phyloP scores from a whole-genome alignment of 2,113 vertebrate species.

The Meriones unguiculatus region DNA sequence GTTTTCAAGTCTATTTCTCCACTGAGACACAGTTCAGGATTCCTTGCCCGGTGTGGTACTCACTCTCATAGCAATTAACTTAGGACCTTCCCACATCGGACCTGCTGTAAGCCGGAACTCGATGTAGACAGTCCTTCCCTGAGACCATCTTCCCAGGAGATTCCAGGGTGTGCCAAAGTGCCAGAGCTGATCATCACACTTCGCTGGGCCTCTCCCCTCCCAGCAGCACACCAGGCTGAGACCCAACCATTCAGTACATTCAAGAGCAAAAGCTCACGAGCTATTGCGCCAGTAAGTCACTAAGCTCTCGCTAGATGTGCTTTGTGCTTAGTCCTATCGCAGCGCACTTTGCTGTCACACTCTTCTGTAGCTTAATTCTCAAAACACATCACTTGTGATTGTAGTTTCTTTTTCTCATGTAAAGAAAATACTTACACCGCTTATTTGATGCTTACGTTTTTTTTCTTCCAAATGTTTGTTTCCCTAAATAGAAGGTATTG shows the following conservation, averaged over 20 bases:
- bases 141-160: background rate
- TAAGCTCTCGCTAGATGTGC: background rate
- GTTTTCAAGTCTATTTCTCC: background rate
- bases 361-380: background rate
- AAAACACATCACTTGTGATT: background rate
- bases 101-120: background rate
- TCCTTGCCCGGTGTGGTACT: background rate
- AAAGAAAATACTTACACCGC: background rate
- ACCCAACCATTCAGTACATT: background rate
- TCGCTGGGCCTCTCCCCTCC: background rate
- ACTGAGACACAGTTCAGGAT: background rate
- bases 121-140: background rate
- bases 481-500: background rate
- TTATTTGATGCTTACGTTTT: background rate
- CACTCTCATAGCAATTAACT: too few species aligned
- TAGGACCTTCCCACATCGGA: background rate
- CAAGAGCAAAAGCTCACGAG: background rate
- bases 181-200: background rate
- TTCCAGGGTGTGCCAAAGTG: background rate
- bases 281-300: background rate
- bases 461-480: background rate
- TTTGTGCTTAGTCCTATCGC: rapidly evolving
- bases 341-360: background rate
- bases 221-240: background rate
- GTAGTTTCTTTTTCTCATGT: background rate